Percentiles rank a stretch among this genome's conserved stretches.
These are phyloP conservation scores for Drosophila ohnishii DNA, from an alignment of 1,140 invertebrate species.

Conservation along the genomic window DNA sequence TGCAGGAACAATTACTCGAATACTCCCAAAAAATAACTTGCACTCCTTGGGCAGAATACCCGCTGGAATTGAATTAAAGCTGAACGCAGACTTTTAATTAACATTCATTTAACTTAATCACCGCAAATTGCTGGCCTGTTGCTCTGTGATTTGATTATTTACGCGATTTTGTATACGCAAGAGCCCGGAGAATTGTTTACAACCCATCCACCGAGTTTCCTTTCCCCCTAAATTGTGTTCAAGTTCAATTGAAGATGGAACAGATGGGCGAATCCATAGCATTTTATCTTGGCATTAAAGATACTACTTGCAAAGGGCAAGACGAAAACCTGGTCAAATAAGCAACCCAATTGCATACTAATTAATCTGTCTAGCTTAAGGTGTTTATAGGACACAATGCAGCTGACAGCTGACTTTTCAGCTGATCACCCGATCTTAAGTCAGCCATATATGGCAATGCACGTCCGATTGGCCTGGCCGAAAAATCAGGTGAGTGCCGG, in stretches of 20 bases:
- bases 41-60: neutral
- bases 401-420: slow-evolving; percentile 26
- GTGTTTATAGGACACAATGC: neutral
- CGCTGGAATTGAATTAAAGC: neutral
- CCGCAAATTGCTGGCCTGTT: slow-evolving; percentile 8
- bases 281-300: neutral
- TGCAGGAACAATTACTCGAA: neutral
- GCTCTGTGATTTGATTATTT: slow-evolving; percentile 12
- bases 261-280: neutral
- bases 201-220: neutral
- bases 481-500: slow-evolving; percentile 3
- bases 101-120: slow-evolving; percentile 20
- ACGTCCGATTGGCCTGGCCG: neutral
- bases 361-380: neutral
- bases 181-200: slow-evolving; percentile 15
- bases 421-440: slow-evolving; percentile 7
- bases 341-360: neutral
- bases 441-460: neutral
- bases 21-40: neutral
- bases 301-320: no score
- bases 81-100: slow-evolving; percentile 7
- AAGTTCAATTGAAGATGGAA: slow-evolving; percentile 3
- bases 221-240: neutral
- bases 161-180: slow-evolving; percentile 5
- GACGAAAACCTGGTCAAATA: no score